Evolutionary conservation across 2,888 invertebrate species (phyloP).

Genomic region (Zelleria hepariella): DNA sequence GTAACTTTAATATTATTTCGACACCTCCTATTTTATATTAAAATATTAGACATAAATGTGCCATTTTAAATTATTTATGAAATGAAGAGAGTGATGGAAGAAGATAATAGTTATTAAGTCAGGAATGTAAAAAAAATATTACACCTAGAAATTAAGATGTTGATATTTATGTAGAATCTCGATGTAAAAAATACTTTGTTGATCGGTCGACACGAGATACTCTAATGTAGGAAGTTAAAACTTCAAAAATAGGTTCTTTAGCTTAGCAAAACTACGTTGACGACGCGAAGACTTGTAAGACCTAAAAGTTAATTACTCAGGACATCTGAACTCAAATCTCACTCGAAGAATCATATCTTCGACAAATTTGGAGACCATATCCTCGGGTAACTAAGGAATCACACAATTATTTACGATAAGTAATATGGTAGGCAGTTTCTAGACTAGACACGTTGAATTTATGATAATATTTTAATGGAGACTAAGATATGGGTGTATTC

Average conservation of each 20-base stretch:
- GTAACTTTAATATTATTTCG: neutral
- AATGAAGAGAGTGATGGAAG: neutral
- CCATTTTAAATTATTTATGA: neutral
- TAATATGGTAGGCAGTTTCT: no score
- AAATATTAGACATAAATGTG: neutral
- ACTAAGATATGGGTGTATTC: no score
- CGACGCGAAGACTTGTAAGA: neutral
- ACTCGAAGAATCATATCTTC: no score
- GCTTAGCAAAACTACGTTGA: neutral
- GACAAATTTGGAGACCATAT: no score
- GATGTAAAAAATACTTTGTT: neutral
- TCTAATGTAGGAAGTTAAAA: neutral
- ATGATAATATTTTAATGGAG: no score
- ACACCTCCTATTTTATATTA: neutral
- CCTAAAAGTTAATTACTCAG: neutral
- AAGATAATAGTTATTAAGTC: neutral
- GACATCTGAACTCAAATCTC: no score
- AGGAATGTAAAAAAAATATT: neutral
- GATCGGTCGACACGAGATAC: neutral
- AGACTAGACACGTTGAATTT: no score
- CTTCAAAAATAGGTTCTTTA: neutral
- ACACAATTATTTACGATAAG: no score
- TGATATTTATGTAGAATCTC: neutral
- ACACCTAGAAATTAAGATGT: neutral
- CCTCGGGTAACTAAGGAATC: no score